Percentiles rank a stretch among this genome's conserved stretches.
Conservation (phyloP, 2,888 invertebrate genomes). For the Trypoxylon attenuatum region DNA sequence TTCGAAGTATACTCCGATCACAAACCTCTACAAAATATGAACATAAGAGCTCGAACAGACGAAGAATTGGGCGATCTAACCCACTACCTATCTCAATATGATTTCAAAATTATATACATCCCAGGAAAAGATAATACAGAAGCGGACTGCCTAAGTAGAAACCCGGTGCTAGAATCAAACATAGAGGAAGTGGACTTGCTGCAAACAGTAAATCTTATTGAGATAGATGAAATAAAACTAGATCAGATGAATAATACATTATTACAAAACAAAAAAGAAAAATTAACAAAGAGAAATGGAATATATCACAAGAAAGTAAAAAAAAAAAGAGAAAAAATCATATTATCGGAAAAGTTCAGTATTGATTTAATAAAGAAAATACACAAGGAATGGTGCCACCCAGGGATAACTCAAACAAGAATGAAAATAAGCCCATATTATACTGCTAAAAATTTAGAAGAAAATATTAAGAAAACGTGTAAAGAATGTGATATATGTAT, state of each 20-base stretch:
- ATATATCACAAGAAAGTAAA: conserved; percentile 4
- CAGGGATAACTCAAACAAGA: conserved; percentile 2
- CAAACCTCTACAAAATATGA: conserved; percentile 11
- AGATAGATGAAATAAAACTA: conserved; percentile 20
- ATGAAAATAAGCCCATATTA: conserved; percentile 4
- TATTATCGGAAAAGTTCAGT: no score
- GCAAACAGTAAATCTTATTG: conserved; percentile 20
- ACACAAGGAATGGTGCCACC: background rate
- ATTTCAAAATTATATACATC: conserved; percentile 46
- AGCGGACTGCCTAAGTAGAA: background rate
- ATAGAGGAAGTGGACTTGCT: background rate
- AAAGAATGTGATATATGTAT: conserved; percentile 25
- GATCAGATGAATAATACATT: conserved; percentile 24
- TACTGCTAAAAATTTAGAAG: conserved; percentile 3
- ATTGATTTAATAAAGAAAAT: no score
- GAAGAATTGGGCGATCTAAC: no score
- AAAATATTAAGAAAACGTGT: conserved; percentile 10
- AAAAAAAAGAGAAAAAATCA: conserved; percentile 23
- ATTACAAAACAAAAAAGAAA: conserved; percentile 8
- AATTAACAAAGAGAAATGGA: background rate
- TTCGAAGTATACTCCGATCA: conserved; percentile 26
- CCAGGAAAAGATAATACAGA: conserved; percentile 20
- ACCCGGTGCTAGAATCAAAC: background rate
- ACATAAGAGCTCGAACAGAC: no score
- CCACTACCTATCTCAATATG: no score